Percentiles rank a stretch among this genome's conserved stretches.
Evolutionary conservation across 2,113 vertebrate species (phyloP).

Genomic region (Azemiops feae): DNA sequence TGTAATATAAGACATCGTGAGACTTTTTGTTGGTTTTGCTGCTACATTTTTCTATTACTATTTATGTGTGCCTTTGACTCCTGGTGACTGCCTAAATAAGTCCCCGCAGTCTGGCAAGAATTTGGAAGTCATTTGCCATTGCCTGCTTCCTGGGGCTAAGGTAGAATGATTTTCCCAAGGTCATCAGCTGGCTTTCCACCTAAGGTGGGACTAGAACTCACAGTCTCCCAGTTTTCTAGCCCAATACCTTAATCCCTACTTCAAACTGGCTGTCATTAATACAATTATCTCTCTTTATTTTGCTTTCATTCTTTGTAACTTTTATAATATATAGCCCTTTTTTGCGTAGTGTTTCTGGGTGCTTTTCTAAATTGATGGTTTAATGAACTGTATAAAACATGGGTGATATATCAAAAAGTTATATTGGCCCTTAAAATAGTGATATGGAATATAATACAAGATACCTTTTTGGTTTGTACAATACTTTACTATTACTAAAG

Average conservation of each 20-base stretch:
- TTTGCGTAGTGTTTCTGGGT: background rate
- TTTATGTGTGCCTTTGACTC: background rate
- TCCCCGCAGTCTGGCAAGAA: background rate
- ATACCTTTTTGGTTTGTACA: background rate
- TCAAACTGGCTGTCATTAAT: background rate
- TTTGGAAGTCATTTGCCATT: background rate
- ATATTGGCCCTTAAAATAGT: background rate
- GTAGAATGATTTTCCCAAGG: background rate
- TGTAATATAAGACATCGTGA: background rate
- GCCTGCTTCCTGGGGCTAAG: background rate
- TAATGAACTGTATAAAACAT: background rate
- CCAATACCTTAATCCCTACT: background rate
- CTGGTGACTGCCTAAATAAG: background rate
- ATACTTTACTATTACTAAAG: background rate
- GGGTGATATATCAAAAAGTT: background rate
- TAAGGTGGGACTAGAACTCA: background rate
- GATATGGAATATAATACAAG: background rate
- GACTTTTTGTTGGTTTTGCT: background rate
- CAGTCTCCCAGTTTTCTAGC: background rate
- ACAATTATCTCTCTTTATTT: background rate
- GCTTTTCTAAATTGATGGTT: background rate
- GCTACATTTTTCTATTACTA: background rate
- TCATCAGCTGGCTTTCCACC: background rate
- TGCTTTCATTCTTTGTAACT: background rate
- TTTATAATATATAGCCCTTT: background rate